Base-by-base conservation (phyloP, 1,140 invertebrate genomes). In the Drosophila ogumai region DNA sequence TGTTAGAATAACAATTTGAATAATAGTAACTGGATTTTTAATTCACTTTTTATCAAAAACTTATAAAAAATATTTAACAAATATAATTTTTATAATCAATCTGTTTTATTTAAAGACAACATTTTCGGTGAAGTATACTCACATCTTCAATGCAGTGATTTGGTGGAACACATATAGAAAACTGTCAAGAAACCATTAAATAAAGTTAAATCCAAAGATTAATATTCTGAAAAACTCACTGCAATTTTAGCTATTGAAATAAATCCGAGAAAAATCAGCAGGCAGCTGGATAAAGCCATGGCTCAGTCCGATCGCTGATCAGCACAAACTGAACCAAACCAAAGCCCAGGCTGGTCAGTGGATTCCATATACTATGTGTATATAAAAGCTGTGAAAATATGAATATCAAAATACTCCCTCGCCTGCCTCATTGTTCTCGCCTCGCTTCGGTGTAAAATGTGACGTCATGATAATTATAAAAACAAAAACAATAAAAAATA, bases 121-220 rank as follows among this genome's bases (percentile, higher is more conserved):
- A 43, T n/a, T 10, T 12, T 13, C 1, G 13, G 8, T 13, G 5
- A 3, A 19, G 31, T 28, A 17, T 56, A 90, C 85, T 84, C 55
- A 90, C 85, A 50, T 90, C 81, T 54, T 90, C 81, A 12, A 90
- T 85, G 60, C 85, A 90, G 36, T 90, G 69, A 52, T 75, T 34
- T 12, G 73, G 81, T 1, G 81, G 73, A 50, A 90, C 54, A 40
- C 85, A 90, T 31, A 90, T 75, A 0, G 79, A 58, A 15, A 68
- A 9, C 81, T 90, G 28, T 6, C 22, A 12, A 36, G 10, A n/a
- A 25, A 19, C 4, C 0, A 12, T 8, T 12, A 10, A 17, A 10
- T 15, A 6, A 15, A 12, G 2, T 19, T 7, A 28, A 31, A 15
- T 46, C 12, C 19, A 8, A 17, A 40, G 13, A 2, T 3, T 9